phyloP scores from a whole-genome alignment of 2,888 invertebrate genomes.

The Loripinus fragilis region DNA sequence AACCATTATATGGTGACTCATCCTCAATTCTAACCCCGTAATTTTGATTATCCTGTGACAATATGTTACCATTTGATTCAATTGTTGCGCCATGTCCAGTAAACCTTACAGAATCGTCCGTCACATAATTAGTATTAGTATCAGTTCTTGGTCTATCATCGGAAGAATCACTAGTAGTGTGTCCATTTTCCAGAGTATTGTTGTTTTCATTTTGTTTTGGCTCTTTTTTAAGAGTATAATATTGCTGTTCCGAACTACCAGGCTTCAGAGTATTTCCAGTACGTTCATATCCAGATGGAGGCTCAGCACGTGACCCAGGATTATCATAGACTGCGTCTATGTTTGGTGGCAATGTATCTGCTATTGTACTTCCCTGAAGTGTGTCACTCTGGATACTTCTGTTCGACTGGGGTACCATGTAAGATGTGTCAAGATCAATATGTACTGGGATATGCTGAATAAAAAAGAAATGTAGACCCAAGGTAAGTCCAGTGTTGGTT shows the following conservation, averaged over 20 bases:
- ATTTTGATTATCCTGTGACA: neutral
- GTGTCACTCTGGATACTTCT: neutral
- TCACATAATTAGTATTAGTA: neutral
- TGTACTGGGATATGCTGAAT: neutral
- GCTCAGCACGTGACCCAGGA: neutral
- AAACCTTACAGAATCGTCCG: neutral
- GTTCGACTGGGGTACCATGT: neutral
- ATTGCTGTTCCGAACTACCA: neutral
- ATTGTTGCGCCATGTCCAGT: no score
- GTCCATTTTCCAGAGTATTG: neutral
- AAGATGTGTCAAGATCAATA: neutral
- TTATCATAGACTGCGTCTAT: slow-evolving; percentile 10
- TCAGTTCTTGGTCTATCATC: neutral
- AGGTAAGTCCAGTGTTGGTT: no score
- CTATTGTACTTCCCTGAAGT: neutral
- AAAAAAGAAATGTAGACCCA: no score
- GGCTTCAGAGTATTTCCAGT: neutral
- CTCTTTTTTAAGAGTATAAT: slow-evolving; percentile 1
- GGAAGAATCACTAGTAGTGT: neutral
- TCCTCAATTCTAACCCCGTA: neutral
- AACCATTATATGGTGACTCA: slow-evolving; percentile 4
- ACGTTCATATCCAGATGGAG: neutral
- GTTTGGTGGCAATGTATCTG: slow-evolving; percentile 1
- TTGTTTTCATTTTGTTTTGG: neutral
- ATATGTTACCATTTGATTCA: neutral